Evolutionary conservation across 1,140 invertebrate genomes (phyloP).

Genomic region (Pseudomyrmex cubaensis): DNA sequence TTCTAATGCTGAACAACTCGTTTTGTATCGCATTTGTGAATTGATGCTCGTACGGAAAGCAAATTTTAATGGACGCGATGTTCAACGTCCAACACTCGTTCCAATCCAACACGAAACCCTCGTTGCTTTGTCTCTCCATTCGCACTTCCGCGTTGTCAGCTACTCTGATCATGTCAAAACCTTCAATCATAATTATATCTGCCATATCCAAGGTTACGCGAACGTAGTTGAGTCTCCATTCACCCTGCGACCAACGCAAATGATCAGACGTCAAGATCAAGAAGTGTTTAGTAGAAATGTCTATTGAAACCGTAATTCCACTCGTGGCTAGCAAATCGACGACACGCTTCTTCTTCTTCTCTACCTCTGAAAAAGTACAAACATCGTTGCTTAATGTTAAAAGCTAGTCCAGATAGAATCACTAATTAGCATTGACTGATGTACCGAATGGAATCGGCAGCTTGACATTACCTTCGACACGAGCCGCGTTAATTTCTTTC

Average conservation of each 20-base stretch:
- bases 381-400: not conserved
- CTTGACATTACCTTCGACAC: constrained; percentile 33
- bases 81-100: constrained; percentile 91
- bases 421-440: not conserved
- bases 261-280: constrained; percentile 82
- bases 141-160: constrained; percentile 87
- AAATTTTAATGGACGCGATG: constrained; percentile 90
- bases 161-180: constrained; percentile 87
- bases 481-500: constrained; percentile 50
- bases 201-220: constrained; percentile 89
- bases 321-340: constrained; percentile 81
- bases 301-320: constrained; percentile 80
- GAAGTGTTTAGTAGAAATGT: constrained; percentile 82
- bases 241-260: constrained; percentile 80
- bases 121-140: constrained; percentile 90
- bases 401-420: not conserved
- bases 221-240: constrained; percentile 81
- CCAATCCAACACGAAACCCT: constrained; percentile 89
- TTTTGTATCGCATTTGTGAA: constrained; percentile 97
- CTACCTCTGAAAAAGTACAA: constrained; percentile 37
- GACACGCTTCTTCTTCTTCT: constrained; percentile 68
- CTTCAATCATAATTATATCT: constrained; percentile 91
- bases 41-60: constrained; percentile 97
- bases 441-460: not conserved
- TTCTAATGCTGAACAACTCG: constrained; percentile 95